Evolutionary conservation across 2,113 vertebrate genomes (phyloP).

Genomic region (Pterophyllum scalare): DNA sequence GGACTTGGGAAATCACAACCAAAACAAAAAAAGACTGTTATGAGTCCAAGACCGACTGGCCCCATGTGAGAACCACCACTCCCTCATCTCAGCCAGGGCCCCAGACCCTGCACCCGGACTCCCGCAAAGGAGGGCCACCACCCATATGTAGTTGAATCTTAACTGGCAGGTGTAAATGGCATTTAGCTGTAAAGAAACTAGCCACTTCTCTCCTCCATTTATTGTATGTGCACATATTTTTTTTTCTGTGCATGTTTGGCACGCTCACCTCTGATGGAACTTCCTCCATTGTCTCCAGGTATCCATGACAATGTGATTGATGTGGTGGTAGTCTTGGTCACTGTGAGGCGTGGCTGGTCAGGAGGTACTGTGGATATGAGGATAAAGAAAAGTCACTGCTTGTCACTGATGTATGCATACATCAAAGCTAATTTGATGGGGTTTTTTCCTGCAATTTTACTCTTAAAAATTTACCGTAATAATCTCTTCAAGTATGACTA

Average conservation of each 20-base stretch:
- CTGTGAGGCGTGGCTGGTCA: constrained; percentile 97
- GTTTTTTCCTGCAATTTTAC: no score
- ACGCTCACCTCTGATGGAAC: constrained; percentile 94
- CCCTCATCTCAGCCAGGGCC: no score
- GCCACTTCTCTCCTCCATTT: constrained; percentile 74
- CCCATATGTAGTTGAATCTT: neutral
- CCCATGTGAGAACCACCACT: no score
- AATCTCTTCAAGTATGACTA: neutral
- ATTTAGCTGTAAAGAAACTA: constrained; percentile 87
- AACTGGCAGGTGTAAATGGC: neutral
- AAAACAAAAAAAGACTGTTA: no score
- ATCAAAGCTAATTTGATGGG: no score
- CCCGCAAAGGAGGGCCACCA: no score
- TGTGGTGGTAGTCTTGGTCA: constrained; percentile 98
- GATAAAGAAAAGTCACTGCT: constrained; percentile 14
- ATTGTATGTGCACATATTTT: neutral
- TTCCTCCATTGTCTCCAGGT: constrained; percentile 97
- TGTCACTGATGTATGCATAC: neutral
- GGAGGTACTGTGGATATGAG: constrained; percentile 87
- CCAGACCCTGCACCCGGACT: no score
- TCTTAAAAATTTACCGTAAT: no score
- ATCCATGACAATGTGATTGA: constrained; percentile 99
- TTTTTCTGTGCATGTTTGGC: neutral
- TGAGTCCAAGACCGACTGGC: no score
- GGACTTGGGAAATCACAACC: no score